A percentile compares a stretch with the other conserved stretches of the same genome.
Evolutionary conservation across 2,113 vertebrate genomes (phyloP).

Genomic region (Neopipo cinnamomea): DNA sequence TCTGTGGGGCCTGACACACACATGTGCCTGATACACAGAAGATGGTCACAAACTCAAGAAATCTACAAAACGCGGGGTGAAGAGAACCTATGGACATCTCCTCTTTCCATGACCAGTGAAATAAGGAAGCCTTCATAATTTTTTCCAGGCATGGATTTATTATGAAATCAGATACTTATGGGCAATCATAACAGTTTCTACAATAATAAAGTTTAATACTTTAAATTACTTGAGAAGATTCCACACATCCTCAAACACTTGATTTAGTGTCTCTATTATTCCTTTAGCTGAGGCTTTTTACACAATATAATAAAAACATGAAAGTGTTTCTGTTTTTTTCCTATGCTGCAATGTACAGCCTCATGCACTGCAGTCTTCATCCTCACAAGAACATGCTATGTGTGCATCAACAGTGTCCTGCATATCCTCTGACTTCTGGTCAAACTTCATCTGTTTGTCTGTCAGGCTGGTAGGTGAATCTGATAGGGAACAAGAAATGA

Average conservation of each 20-base stretch:
- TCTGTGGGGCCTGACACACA: neutral
- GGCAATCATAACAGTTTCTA: constrained; percentile 19
- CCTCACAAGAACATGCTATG: constrained; percentile 27
- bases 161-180: constrained; percentile 35
- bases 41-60: neutral
- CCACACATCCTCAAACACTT: neutral
- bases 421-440: constrained; percentile 49
- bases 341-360: neutral
- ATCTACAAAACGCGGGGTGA: fast-evolving
- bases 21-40: too few species aligned
- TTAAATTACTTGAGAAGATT: constrained; percentile 51
- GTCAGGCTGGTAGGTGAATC: constrained; percentile 14
- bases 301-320: constrained; percentile 33
- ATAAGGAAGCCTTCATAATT: neutral
- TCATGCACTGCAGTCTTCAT: neutral
- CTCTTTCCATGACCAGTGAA: neutral
- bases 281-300: neutral
- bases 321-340: neutral
- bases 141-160: constrained; percentile 67
- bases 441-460: constrained; percentile 8
- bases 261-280: constrained; percentile 13
- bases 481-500: neutral
- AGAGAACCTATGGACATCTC: neutral
- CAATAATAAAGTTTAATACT: constrained; percentile 47
- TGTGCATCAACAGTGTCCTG: constrained; percentile 35